Evolutionary conservation across 23 tunicate species (phyloP).

Genomic region (Clavelina lepadiformis): DNA sequence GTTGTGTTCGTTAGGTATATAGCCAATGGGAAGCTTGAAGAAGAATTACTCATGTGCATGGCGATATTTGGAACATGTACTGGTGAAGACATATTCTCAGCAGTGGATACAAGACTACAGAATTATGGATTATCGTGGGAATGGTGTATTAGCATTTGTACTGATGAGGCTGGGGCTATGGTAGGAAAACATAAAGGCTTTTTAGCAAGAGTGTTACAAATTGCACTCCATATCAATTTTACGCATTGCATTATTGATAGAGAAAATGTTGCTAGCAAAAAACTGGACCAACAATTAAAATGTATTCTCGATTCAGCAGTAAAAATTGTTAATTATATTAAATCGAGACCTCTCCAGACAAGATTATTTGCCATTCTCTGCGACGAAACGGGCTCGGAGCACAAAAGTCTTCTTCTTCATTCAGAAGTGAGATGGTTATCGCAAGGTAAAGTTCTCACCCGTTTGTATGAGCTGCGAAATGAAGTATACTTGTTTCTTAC

Average conservation of each 20-base stretch:
- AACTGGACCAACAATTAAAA: constrained; percentile 15
- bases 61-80: constrained; percentile 23
- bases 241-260: constrained; percentile 21
- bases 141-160: constrained; percentile 27
- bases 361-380: constrained; percentile 10
- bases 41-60: constrained; percentile 1
- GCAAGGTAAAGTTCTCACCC: constrained; percentile 22
- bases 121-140: constrained; percentile 32
- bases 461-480: constrained; percentile 26
- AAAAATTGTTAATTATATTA: constrained; percentile 16
- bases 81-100: constrained; percentile 26
- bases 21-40: constrained; percentile 15
- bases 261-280: constrained; percentile 15
- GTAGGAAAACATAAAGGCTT: background rate
- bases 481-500: constrained; percentile 25
- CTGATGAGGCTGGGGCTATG: constrained; percentile 29
- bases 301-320: constrained; percentile 5
- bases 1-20: constrained; percentile 12
- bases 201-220: constrained; percentile 25
- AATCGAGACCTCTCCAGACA: constrained; percentile 23
- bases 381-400: constrained; percentile 1
- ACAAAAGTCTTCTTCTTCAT: constrained; percentile 7
- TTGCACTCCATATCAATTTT: constrained; percentile 11
- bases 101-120: constrained; percentile 40
- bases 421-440: constrained; percentile 12